Base-by-base conservation (phyloP, 2,797 vertebrate species). In the Bradypodion ventrale region DNA sequence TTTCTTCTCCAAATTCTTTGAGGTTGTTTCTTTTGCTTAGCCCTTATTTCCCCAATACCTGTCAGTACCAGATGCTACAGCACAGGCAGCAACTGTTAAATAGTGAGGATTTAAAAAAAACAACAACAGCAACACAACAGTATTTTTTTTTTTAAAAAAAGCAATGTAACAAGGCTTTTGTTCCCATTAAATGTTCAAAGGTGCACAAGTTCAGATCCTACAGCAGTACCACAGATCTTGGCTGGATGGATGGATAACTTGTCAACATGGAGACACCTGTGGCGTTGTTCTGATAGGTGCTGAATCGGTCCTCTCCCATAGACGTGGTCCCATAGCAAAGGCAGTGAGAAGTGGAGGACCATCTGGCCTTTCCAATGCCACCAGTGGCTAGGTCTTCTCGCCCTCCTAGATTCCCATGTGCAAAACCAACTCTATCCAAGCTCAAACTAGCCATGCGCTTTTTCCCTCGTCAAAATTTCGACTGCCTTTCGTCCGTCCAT, bases 401-500 rank as follows among this genome's bases (percentile, higher is more conserved):
- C 52, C 40, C 49, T 1, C 35, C 84, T 84, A 83, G 88, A 52
- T 93, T 93, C 93, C 89, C 92, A 68, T 49, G 93, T 94, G 93
- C 92, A 92, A 92, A 92, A 88, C 72, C 69, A 62, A 56, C 78
- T 72, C 42, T 70, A 75, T 35, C n/a, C 29, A 44, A 21, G 82
- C 19, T 16, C 52, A 16, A 78, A 7, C 35, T 7, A 12, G 1
- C 40, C 84, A n/a, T 80, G 1, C 76, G 70, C 40, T 32, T 69
- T 69, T 70, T 59, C 65, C 78, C 85, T n/a, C 76, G 89, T 96
- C 94, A 99, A 63, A 96, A 97, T 96, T 98, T 98, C 0, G 98
- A 98, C 92, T 98, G 98, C 69, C 98, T 96, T 78, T 97, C 97
- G 66, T 99, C 98, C 60, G 97, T 98, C 98, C 98, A 99, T 94